Evolutionary conservation across 2,888 invertebrate species (phyloP).

Genomic region (Celastrina argiolus): DNA sequence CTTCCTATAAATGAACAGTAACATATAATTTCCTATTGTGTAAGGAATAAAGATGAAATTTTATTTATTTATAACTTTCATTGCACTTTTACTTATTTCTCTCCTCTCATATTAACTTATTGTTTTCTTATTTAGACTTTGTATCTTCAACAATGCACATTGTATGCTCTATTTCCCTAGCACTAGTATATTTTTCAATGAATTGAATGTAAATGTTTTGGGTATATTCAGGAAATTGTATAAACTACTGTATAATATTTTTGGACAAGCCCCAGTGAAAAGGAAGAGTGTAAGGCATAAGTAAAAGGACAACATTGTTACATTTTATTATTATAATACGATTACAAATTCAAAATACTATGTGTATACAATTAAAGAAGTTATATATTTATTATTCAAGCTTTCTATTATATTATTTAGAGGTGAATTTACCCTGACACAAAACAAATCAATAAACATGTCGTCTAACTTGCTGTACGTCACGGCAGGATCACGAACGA

Average conservation of each 20-base stretch:
- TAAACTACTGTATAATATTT: no score
- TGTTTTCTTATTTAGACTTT: no score
- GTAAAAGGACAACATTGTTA: conserved; percentile 12
- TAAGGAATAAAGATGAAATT: background rate
- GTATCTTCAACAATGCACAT: no score
- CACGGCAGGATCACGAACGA: background rate
- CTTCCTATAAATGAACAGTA: background rate
- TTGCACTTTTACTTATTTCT: background rate
- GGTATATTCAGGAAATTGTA: no score
- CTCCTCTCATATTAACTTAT: no score
- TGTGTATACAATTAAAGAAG: conserved; percentile 21
- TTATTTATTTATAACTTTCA: background rate
- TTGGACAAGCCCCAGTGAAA: no score
- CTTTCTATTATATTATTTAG: conserved; percentile 1
- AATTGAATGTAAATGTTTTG: no score
- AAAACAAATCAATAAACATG: background rate
- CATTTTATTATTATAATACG: conserved; percentile 11
- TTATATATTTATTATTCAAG: conserved; percentile 16
- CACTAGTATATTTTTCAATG: no score
- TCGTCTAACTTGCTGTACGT: background rate
- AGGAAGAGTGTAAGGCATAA: conserved; percentile 6
- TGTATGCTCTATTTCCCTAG: no score
- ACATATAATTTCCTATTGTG: background rate
- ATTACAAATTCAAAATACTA: conserved; percentile 18
- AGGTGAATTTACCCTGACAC: conserved; percentile 7